Evolutionary conservation across 1,140 invertebrate genomes (phyloP).

Genomic region (Popillia japonica): DNA sequence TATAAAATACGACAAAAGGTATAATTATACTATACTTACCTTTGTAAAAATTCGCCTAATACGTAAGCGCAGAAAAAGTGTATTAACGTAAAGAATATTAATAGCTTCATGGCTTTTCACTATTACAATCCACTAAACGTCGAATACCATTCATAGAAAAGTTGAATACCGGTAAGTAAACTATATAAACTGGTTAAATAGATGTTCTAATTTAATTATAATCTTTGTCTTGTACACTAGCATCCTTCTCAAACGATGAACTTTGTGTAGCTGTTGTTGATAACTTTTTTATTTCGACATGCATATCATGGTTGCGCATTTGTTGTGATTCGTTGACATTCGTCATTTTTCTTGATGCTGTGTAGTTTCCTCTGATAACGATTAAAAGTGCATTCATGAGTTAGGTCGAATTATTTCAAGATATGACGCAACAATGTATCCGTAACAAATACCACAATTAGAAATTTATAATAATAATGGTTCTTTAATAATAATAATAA

Average conservation of each 20-base stretch:
- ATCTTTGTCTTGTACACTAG: not conserved
- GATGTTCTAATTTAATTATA: constrained; percentile 9
- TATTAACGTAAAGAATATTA: constrained; percentile 14
- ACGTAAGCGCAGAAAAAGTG: not conserved
- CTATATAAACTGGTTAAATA: not conserved
- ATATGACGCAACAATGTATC: constrained; percentile 59
- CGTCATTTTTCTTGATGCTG: not conserved
- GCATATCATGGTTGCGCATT: constrained; percentile 18
- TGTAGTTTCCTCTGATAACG: constrained; percentile 15
- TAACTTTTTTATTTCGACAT: constrained; percentile 23
- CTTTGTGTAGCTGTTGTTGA: constrained; percentile 1
- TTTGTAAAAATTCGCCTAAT: not conserved
- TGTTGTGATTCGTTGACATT: constrained; percentile 26
- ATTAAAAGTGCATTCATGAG: not conserved
- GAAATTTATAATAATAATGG: no score
- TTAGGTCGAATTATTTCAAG: not conserved
- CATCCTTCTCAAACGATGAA: constrained; percentile 26
- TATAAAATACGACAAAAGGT: no score
- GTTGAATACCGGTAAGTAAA: not conserved
- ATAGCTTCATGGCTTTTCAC: not conserved
- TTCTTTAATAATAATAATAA: no score
- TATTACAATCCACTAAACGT: not conserved
- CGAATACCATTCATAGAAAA: not conserved
- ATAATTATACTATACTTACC: not conserved
- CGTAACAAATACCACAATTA: no score